phyloP scores from a whole-genome alignment of 2,113 vertebrate genomes.

The Myotis brandtii region DNA sequence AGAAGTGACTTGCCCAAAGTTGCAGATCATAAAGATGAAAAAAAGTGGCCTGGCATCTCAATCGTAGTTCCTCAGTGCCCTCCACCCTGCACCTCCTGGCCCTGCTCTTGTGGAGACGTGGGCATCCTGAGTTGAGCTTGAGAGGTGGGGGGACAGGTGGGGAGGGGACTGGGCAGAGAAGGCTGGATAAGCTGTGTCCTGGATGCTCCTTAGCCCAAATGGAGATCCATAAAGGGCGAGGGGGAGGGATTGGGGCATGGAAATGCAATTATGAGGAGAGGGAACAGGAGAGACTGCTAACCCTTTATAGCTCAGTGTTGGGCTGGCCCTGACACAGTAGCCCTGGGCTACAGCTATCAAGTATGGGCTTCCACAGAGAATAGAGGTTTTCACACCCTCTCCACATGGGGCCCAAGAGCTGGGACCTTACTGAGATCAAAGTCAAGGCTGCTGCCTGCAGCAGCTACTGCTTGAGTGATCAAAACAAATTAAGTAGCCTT shows the following conservation, averaged over 20 bases:
- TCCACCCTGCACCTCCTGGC: neutral
- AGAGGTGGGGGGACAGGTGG: no score
- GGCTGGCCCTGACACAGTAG: neutral
- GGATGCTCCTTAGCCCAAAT: neutral
- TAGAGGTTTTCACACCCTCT: neutral
- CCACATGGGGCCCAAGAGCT: neutral
- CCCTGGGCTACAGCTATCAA: neutral
- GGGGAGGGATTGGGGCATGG: neutral
- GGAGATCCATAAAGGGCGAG: neutral
- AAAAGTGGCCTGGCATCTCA: neutral
- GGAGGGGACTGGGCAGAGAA: neutral
- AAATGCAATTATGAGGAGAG: neutral
- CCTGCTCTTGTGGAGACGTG: neutral
- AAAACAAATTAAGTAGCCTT: conserved; percentile 20
- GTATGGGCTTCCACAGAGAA: neutral
- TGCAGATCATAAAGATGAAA: neutral
- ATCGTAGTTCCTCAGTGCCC: accelerated
- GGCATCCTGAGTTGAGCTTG: neutral
- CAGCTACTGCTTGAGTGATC: conserved; percentile 16
- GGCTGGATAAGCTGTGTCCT: neutral
- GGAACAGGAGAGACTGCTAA: neutral
- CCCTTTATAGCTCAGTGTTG: neutral
- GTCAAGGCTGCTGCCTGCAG: neutral
- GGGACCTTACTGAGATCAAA: neutral
- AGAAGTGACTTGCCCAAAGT: neutral